Conservation (phyloP, 2,888 invertebrate species). For the Dasysyrphus albostriatus region DNA sequence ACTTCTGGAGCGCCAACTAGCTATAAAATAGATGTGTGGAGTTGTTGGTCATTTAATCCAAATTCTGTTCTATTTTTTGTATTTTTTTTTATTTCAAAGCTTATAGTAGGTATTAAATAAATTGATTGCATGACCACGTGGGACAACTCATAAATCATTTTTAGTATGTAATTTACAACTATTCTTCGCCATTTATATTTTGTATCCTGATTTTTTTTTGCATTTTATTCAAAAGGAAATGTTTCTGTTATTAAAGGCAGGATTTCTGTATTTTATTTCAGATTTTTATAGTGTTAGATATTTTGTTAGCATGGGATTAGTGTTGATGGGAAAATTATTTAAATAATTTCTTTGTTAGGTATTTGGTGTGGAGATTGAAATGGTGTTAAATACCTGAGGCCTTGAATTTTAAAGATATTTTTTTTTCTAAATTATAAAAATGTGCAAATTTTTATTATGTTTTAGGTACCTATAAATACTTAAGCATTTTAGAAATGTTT, state of each 20-base stretch:
- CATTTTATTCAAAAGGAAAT: conserved; percentile 28
- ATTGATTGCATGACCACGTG: conserved; percentile 75
- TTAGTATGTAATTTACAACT: conserved; percentile 72
- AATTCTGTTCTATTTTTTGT: conserved; percentile 29
- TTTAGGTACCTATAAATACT: no score
- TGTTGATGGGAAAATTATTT: conserved; percentile 32
- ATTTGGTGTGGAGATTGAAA: background rate
- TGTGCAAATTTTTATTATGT: background rate
- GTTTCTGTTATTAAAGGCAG: conserved; percentile 53
- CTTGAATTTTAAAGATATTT: background rate
- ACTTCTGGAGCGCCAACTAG: conserved; percentile 31
- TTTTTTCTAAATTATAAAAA: background rate
- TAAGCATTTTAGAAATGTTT: no score
- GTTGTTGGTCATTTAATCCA: conserved; percentile 42
- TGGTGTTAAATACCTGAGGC: background rate
- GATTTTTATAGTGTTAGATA: conserved; percentile 2
- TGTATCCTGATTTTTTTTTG: conserved; percentile 46
- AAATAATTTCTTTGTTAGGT: conserved; percentile 11
- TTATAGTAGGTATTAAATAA: conserved; percentile 44
- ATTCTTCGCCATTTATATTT: conserved; percentile 73
- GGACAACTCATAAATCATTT: conserved; percentile 75
- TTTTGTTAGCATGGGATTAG: conserved; percentile 30
- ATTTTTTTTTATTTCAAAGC: conserved; percentile 14
- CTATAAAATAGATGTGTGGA: conserved; percentile 37
- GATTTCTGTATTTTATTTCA: conserved; percentile 41